phyloP scores from a whole-genome alignment of 1,140 invertebrate genomes.

The Drosophila athabasca region DNA sequence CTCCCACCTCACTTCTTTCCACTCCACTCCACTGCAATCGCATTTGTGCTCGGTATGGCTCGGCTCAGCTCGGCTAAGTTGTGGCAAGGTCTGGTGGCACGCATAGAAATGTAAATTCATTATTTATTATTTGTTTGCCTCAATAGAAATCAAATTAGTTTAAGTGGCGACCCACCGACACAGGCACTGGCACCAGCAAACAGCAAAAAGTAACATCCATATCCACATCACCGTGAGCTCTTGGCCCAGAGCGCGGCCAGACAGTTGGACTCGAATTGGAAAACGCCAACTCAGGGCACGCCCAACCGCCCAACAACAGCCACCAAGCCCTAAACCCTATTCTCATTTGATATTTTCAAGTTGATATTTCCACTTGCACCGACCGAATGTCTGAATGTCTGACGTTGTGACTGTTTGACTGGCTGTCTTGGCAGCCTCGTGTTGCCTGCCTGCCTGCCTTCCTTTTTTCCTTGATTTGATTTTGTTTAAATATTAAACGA shows the following conservation, averaged over 20 bases:
- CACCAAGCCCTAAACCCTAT: background rate
- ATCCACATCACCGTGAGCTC: background rate
- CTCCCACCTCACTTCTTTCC: conserved; percentile 7
- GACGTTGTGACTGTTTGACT: conserved; percentile 49
- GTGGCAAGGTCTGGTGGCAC: conserved; percentile 42
- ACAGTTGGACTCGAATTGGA: conserved; percentile 69
- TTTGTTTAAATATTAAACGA: conserved; percentile 82
- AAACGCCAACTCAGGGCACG: conserved; percentile 58
- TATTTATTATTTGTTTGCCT: conserved; percentile 82
- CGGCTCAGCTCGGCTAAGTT: conserved; percentile 17
- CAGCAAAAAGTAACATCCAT: background rate
- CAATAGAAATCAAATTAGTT: conserved; percentile 83
- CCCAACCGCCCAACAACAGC: conserved; percentile 6
- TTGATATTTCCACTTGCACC: conserved; percentile 29
- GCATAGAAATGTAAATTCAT: conserved; percentile 82
- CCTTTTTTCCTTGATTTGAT: conserved; percentile 74
- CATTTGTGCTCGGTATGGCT: no score
- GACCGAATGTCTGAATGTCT: conserved; percentile 46
- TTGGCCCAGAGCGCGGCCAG: conserved; percentile 40
- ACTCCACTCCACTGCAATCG: background rate
- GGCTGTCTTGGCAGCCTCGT: conserved; percentile 47
- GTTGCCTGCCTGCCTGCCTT: conserved; percentile 34
- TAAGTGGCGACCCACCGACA: conserved; percentile 62
- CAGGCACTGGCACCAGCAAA: no score
- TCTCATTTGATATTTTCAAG: conserved; percentile 47